These are phyloP conservation scores for Phoxinus dragarum DNA, from an alignment of 2,797 vertebrate genomes.

Conservation along the genomic window DNA sequence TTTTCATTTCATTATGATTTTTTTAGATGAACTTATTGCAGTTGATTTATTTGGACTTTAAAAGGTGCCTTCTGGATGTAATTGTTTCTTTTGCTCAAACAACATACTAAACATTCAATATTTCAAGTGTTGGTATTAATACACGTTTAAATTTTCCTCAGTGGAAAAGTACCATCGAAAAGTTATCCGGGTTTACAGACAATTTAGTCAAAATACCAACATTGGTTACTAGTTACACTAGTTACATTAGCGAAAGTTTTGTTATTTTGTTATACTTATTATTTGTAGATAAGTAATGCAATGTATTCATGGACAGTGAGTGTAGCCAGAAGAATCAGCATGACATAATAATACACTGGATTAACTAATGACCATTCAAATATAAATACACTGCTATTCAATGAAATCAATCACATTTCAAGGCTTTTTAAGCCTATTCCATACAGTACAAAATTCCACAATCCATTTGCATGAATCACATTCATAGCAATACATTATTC, in stretches of 20 bases:
- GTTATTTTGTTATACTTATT: too few relatives aligned
- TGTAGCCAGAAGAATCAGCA: background rate
- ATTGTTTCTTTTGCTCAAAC: background rate
- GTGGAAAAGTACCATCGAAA: background rate
- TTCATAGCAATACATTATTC: slow-evolving; percentile 24
- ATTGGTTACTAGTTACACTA: too few relatives aligned
- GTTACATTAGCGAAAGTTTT: background rate
- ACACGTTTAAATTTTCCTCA: background rate
- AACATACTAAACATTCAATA: background rate
- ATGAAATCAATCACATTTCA: slow-evolving; percentile 15
- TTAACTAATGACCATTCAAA: background rate
- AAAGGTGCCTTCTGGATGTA: background rate
- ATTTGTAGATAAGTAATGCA: background rate
- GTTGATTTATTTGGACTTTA: background rate
- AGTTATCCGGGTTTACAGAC: background rate
- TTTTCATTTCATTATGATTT: background rate
- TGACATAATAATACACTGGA: background rate
- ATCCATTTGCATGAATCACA: slow-evolving; percentile 31
- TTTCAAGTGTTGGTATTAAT: background rate
- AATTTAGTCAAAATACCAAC: background rate
- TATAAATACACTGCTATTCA: background rate
- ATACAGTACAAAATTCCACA: background rate
- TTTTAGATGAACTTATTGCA: background rate
- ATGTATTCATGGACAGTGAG: background rate
- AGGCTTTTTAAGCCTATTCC: slow-evolving; percentile 11